Conservation (phyloP, 2,888 invertebrate species). For the Julus scanicus region DNA sequence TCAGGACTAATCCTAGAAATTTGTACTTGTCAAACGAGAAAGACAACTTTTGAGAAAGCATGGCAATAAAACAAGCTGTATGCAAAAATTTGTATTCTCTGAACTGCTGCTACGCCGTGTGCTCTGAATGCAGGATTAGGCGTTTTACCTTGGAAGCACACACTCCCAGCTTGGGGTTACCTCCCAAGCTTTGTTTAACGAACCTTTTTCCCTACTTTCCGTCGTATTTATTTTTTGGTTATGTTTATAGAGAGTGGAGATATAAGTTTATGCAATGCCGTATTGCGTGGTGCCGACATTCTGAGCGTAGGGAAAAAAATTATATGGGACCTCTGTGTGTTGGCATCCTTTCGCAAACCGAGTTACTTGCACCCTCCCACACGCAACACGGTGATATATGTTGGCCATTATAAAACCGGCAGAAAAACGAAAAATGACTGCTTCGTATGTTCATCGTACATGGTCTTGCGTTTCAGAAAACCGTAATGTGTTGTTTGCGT, state of each 20-base stretch:
- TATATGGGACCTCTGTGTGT: constrained; percentile 32
- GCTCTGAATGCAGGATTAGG: constrained; percentile 54
- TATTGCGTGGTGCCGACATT: constrained; percentile 30
- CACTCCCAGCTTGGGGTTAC: constrained; percentile 48
- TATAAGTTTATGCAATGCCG: constrained; percentile 24
- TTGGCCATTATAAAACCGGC: constrained; percentile 46
- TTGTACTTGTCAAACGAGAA: constrained; percentile 56
- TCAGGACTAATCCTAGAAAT: constrained; percentile 56
- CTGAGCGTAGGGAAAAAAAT: constrained; percentile 36
- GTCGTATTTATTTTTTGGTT: constrained; percentile 40
- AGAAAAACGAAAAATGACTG: constrained; percentile 9
- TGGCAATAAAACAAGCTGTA: constrained; percentile 54
- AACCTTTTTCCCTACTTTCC: constrained; percentile 50
- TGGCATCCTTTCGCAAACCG: constrained; percentile 30
- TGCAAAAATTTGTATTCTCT: constrained; percentile 55
- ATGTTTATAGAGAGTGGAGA: constrained; percentile 27
- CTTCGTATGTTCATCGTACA: neutral
- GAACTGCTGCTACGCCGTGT: constrained; percentile 52
- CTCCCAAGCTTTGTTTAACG: constrained; percentile 51
- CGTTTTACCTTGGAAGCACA: constrained; percentile 53
- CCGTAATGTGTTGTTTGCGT: neutral
- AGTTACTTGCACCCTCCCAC: constrained; percentile 47
- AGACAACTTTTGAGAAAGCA: constrained; percentile 56
- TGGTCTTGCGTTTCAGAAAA: neutral
- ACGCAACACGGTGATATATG: constrained; percentile 49